phyloP scores from a whole-genome alignment of 2,113 vertebrate species.

The Alethe diademata region DNA sequence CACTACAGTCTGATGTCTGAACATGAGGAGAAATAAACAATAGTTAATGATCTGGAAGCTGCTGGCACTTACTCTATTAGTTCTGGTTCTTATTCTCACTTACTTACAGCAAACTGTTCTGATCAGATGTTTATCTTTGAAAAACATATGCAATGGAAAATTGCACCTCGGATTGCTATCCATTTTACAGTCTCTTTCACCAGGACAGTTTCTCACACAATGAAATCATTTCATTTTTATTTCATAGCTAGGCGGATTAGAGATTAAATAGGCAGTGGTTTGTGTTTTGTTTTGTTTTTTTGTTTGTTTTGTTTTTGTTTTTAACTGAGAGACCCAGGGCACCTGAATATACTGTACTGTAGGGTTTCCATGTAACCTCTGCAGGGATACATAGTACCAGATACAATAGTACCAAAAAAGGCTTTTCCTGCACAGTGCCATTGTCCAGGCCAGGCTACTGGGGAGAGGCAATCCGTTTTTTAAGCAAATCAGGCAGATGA shows the following conservation, averaged over 20 bases:
- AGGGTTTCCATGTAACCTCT: neutral
- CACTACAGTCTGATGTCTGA: slow-evolving; percentile 59
- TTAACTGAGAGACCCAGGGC: neutral
- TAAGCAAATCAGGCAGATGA: neutral
- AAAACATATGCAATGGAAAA: slow-evolving; percentile 47
- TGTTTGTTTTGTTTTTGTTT: neutral
- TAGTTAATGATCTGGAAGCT: slow-evolving; percentile 70
- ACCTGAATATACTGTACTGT: neutral
- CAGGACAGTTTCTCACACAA: neutral
- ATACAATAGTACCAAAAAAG: neutral
- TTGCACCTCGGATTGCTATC: slow-evolving; percentile 25
- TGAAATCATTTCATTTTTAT: neutral
- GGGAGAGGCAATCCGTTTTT: neutral
- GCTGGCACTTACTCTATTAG: slow-evolving; percentile 55
- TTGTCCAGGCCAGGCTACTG: neutral
- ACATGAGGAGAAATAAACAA: slow-evolving; percentile 71
- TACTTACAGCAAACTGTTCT: slow-evolving; percentile 27
- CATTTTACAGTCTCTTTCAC: neutral
- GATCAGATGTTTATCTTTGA: slow-evolving; percentile 61
- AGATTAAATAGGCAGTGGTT: neutral
- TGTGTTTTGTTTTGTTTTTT: neutral
- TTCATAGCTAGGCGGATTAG: neutral
- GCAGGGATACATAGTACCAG: too few species aligned
- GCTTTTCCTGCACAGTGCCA: neutral
- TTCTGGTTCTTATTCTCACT: slow-evolving; percentile 66